Evolutionary conservation across 2,888 invertebrate genomes (phyloP).

Genomic region (Theristus sp.): DNA sequence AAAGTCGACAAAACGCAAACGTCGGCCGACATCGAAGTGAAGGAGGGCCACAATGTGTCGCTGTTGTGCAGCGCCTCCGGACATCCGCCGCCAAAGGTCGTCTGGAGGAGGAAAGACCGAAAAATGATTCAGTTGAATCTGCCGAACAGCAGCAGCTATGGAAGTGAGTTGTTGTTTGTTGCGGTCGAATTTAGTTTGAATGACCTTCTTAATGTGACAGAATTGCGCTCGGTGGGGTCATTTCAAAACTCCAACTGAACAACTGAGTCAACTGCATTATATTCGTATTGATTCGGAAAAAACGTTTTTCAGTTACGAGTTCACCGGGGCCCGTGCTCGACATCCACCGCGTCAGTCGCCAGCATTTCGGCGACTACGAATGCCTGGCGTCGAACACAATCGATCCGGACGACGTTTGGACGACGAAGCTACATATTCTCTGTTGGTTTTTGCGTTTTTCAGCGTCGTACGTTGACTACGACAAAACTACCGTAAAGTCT

Average conservation of each 20-base stretch:
- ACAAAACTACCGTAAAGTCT: no score
- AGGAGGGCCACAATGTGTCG: constrained; percentile 4
- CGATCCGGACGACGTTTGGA: background rate
- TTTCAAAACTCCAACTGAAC: background rate
- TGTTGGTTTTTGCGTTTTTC: background rate
- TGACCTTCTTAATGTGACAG: no score
- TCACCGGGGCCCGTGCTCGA: background rate
- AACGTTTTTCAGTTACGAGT: background rate
- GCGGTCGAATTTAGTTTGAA: no score
- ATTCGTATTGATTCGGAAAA: no score
- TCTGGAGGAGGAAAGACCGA: constrained; percentile 2
- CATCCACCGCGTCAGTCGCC: background rate
- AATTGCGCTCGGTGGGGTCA: no score
- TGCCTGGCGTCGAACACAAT: background rate
- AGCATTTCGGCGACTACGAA: background rate
- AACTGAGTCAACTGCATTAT: background rate
- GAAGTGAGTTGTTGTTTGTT: no score
- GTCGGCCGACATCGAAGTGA: constrained; percentile 60
- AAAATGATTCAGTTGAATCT: background rate
- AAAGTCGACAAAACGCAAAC: constrained; percentile 71
- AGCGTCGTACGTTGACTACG: no score
- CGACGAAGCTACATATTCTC: background rate
- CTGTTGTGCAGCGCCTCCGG: constrained; percentile 6
- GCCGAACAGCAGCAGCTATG: background rate
- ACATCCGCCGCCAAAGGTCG: constrained; percentile 2